Evolutionary conservation across 53 echinoderm and acorn worm genomes (phyloP).

Genomic region (Astropecten irregularis): DNA sequence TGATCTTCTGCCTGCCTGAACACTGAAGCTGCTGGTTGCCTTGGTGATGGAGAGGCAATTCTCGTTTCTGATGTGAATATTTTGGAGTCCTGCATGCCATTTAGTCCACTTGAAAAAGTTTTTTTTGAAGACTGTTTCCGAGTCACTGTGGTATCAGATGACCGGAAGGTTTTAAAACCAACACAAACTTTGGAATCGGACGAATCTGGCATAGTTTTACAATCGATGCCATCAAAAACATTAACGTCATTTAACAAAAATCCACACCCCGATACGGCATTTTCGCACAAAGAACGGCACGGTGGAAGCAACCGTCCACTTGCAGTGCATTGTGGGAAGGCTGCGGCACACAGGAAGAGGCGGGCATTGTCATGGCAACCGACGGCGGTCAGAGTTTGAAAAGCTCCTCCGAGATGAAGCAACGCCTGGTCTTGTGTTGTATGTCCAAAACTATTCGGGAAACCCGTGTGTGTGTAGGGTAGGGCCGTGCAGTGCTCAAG

Average conservation of each 20-base stretch:
- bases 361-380: constrained; percentile 29
- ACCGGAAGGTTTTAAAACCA: background rate
- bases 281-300: constrained; percentile 30
- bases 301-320: constrained; percentile 34
- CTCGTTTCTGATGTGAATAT: background rate
- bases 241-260: background rate
- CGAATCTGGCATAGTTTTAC: constrained; percentile 10
- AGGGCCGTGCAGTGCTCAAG: constrained; percentile 3
- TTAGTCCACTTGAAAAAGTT: too few species aligned
- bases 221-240: background rate
- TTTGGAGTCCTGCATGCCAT: too few species aligned
- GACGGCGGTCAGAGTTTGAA: background rate
- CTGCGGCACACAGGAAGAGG: constrained; percentile 47
- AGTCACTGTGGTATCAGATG: background rate
- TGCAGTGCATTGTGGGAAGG: constrained; percentile 39
- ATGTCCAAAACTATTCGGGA: constrained; percentile 36
- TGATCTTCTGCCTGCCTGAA: background rate
- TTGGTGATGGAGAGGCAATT: constrained; percentile 2
- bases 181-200: constrained; percentile 24
- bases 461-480: constrained; percentile 26
- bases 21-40: background rate
- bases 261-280: constrained; percentile 3
- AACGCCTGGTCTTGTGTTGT: background rate
- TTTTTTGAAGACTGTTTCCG: background rate
- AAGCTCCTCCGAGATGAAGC: background rate